phyloP scores from a whole-genome alignment of 2,888 invertebrate genomes.

The Pterostichus madidus region DNA sequence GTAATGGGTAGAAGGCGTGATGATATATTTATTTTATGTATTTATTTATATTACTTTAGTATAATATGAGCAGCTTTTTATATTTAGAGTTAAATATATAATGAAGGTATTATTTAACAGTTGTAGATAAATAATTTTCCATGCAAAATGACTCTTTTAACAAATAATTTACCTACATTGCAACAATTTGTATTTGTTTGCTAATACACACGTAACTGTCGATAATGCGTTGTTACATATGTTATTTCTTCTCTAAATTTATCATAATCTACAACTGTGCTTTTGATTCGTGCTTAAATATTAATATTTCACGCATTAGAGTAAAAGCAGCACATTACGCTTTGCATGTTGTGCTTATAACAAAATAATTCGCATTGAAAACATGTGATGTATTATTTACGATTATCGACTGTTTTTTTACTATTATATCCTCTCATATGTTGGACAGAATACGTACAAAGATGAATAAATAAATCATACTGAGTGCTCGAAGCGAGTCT shows the following conservation, averaged over 20 bases:
- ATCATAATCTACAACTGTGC: slow-evolving; percentile 26
- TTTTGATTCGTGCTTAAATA: slow-evolving; percentile 48
- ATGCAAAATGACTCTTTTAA: no score
- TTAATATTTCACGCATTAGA: slow-evolving; percentile 27
- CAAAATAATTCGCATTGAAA: slow-evolving; percentile 37
- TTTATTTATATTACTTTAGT: no score
- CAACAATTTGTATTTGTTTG: neutral
- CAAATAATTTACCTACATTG: no score
- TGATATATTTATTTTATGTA: no score
- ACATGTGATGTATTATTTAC: slow-evolving; percentile 33
- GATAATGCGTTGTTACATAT: slow-evolving; percentile 25
- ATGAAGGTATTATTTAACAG: no score
- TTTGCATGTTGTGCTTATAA: slow-evolving; percentile 13
- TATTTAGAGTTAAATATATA: no score
- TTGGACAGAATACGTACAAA: neutral
- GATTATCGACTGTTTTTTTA: slow-evolving; percentile 6
- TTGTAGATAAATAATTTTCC: no score
- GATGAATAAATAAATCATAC: neutral
- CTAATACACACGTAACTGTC: slow-evolving; percentile 1
- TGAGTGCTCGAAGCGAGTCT: neutral
- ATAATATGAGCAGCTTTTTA: no score
- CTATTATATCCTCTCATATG: neutral
- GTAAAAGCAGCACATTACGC: slow-evolving; percentile 12
- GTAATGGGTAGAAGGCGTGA: no score
- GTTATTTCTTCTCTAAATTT: slow-evolving; percentile 44